Base-by-base conservation (phyloP, 1,140 invertebrate genomes). In the Nautilus pompilius region DNA sequence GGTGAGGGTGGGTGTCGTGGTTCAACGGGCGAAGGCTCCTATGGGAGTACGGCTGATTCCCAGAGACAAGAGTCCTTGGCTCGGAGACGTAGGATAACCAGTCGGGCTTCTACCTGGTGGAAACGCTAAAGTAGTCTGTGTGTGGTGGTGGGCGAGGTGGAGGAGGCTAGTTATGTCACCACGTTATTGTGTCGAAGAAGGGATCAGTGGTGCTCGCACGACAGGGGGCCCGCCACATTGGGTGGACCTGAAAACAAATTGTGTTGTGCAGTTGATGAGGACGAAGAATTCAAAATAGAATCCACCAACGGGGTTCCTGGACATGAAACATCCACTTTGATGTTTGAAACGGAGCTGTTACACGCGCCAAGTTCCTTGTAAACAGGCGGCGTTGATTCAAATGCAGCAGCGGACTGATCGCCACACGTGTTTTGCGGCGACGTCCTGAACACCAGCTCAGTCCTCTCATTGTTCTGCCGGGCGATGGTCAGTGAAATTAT, bases 401-500 rank as follows among this genome's bases (percentile, higher is more conserved):
- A n/a, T n/a, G n/a, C n/a, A n/a, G n/a, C n/a, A n/a, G n/a, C n/a
- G n/a, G n/a, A n/a, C n/a, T n/a, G n/a, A n/a, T n/a, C n/a, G n/a
- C n/a, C n/a, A n/a, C n/a, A n/a, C n/a, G n/a, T n/a, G n/a, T n/a
- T n/a, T n/a, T n/a, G 60, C 41, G 60, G 41, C n/a, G 53, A 65
- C 70, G 83, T 74, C 76, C 83, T 84, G 73, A 93, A 84, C 67
- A 92, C 87, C 67, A 93, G 88, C 81, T 93, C 90, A 79, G 91
- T 90, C 60, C 87, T 84, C 69, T 84, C 83, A 75, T 89, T 87
- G 80, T 87, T 89, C 58, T 87, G 85, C 58, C 88, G 86, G 70
- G 90, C 92, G 81, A 96, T 87, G 72, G 93, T 90, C 72, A 96
- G 85, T 48, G 93, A 94, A 81, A 96, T 93, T 53, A 89, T 85